Evolutionary conservation across 2,797 vertebrate species (phyloP).

Genomic region (Huso huso): DNA sequence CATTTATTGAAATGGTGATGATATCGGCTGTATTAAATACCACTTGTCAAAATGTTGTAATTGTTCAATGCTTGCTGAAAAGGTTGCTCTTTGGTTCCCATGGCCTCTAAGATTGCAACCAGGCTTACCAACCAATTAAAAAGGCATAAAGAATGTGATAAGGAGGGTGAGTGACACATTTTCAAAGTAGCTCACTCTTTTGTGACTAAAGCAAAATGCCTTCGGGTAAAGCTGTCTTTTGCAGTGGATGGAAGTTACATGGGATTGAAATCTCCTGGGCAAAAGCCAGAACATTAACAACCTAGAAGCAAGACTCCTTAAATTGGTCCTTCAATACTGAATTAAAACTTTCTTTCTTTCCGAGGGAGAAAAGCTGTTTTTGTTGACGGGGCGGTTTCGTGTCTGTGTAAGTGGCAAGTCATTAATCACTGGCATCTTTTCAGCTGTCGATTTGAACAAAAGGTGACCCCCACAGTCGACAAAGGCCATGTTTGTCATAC

Average conservation of each 20-base stretch:
- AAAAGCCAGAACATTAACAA: slow-evolving; percentile 44
- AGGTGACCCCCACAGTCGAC: slow-evolving; percentile 57
- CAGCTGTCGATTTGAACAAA: slow-evolving; percentile 77
- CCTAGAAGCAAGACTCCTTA: slow-evolving; percentile 39
- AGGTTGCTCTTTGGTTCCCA: slow-evolving; percentile 56
- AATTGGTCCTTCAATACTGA: slow-evolving; percentile 39
- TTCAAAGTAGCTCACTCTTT: slow-evolving; percentile 40
- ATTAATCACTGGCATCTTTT: slow-evolving; percentile 85
- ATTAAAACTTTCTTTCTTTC: slow-evolving; percentile 52
- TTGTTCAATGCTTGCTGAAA: slow-evolving; percentile 39
- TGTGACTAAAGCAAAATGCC: slow-evolving; percentile 60
- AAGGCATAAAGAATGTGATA: slow-evolving; percentile 46
- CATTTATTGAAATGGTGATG: too few species aligned
- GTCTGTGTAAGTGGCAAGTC: slow-evolving; percentile 65
- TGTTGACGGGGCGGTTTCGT: slow-evolving; percentile 44
- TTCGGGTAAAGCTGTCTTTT: slow-evolving; percentile 48
- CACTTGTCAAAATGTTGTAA: slow-evolving; percentile 42
- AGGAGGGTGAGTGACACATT: slow-evolving; percentile 35
- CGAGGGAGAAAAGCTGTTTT: slow-evolving; percentile 37
- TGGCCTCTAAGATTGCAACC: slow-evolving; percentile 54
- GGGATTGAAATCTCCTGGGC: slow-evolving; percentile 39
- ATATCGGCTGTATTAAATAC: slow-evolving; percentile 23
- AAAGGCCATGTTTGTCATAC: slow-evolving; percentile 61
- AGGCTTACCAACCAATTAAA: slow-evolving; percentile 54
- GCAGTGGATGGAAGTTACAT: slow-evolving; percentile 49